Evolutionary conservation across 2,113 vertebrate species (phyloP).

Genomic region (Alethe castanea): DNA sequence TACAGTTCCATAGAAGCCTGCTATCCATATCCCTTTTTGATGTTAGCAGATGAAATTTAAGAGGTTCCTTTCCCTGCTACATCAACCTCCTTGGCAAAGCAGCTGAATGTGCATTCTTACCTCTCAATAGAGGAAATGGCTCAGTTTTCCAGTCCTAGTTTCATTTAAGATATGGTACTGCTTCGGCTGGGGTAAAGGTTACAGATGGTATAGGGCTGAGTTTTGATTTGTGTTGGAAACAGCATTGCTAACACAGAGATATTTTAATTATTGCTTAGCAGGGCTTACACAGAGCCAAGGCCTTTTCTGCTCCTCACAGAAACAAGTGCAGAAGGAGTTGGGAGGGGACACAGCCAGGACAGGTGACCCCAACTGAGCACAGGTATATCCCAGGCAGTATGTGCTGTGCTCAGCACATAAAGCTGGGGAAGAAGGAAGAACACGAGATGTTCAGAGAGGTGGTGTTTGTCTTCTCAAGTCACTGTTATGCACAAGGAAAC

Average conservation of each 20-base stretch:
- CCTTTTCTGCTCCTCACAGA: neutral
- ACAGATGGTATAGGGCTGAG: rapidly evolving
- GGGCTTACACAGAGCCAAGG: neutral
- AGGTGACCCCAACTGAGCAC: neutral
- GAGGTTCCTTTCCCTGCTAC: neutral
- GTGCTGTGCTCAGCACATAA: neutral
- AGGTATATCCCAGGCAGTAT: neutral
- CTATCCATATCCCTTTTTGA: neutral
- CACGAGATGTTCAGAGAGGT: rapidly evolving
- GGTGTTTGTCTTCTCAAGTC: neutral
- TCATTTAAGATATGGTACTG: neutral
- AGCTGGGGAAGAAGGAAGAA: neutral
- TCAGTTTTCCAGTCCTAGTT: neutral
- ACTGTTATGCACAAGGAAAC: neutral
- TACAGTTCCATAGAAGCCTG: neutral
- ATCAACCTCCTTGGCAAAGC: neutral
- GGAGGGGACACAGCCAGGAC: neutral
- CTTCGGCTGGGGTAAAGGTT: neutral
- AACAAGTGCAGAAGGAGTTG: neutral
- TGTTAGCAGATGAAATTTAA: neutral
- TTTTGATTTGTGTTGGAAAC: neutral
- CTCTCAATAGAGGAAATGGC: rapidly evolving
- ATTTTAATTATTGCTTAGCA: neutral
- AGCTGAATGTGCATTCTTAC: neutral
- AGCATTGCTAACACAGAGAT: neutral